These are phyloP conservation scores for Galleria mellonella DNA, from an alignment of 1,140 invertebrate genomes.

Conservation along the genomic window DNA sequence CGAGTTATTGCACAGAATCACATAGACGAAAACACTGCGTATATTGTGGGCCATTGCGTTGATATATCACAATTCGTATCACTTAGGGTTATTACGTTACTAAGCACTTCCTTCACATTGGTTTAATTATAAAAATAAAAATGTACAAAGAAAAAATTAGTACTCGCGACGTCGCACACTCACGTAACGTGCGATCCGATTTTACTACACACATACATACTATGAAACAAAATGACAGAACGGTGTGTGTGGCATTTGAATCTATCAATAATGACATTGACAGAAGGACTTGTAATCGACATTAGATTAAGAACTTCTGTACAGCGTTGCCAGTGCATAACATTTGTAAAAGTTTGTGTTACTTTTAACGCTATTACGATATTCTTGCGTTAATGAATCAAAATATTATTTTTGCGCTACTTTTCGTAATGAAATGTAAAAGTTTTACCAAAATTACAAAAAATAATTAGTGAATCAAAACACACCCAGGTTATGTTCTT, in stretches of 20 bases:
- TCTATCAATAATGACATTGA: constrained; percentile 1
- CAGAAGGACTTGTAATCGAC: too few species aligned
- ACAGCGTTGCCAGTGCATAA: too few species aligned
- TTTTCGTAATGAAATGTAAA: too few species aligned
- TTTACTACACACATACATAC: constrained; percentile 52
- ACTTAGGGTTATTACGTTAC: constrained; percentile 59
- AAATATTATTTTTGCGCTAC: too few species aligned
- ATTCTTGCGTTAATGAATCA: too few species aligned
- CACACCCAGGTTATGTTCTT: too few species aligned
- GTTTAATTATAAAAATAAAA: constrained; percentile 71
- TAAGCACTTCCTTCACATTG: constrained; percentile 53
- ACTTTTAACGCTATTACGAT: too few species aligned
- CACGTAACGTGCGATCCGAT: constrained; percentile 57
- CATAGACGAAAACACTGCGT: constrained; percentile 63
- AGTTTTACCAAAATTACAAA: too few species aligned
- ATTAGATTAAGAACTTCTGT: too few species aligned
- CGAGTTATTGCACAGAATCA: constrained; percentile 66
- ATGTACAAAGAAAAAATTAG: constrained; percentile 68
- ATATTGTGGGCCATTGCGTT: constrained; percentile 54
- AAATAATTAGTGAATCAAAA: too few species aligned
- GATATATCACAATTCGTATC: constrained; percentile 67
- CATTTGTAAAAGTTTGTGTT: too few species aligned
- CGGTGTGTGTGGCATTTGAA: constrained; percentile 10
- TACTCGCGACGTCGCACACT: constrained; percentile 71
- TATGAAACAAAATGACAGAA: constrained; percentile 42